Evolutionary conservation across 2,888 invertebrate species (phyloP).

Genomic region (Ferrisia virgata): DNA sequence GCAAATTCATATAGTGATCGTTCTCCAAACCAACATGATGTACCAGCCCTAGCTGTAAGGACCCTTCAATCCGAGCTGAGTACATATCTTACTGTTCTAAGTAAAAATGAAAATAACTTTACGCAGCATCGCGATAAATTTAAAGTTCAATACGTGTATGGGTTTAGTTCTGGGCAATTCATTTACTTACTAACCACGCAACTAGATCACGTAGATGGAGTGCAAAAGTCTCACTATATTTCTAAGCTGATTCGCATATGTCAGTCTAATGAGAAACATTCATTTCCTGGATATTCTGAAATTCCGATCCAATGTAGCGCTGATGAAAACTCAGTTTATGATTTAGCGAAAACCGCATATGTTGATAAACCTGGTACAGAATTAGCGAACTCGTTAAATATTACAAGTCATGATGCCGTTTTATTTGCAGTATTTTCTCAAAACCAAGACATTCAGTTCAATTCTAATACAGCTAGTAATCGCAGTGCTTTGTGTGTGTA

Average conservation of each 20-base stretch:
- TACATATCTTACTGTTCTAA: background rate
- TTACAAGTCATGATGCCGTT: constrained; percentile 90
- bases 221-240: constrained; percentile 73
- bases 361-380: constrained; percentile 92
- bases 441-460: constrained; percentile 57
- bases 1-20: background rate
- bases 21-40: background rate
- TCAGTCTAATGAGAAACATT: constrained; percentile 90
- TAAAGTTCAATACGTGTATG: constrained; percentile 92
- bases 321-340: constrained; percentile 72
- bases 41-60: background rate
- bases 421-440: constrained; percentile 92
- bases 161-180: constrained; percentile 92
- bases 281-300: constrained; percentile 87
- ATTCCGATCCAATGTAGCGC: constrained; percentile 90
- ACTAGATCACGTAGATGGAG: constrained; percentile 74
- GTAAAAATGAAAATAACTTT: background rate
- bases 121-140: constrained; percentile 75
- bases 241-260: constrained; percentile 93
- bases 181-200: constrained; percentile 96
- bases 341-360: constrained; percentile 90
- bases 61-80: background rate
- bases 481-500: constrained; percentile 87
- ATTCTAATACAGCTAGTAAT: constrained; percentile 60
- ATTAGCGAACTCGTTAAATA: constrained; percentile 82